phyloP scores from a whole-genome alignment of 1,140 invertebrate species.

The Acyrthosiphon pisum region DNA sequence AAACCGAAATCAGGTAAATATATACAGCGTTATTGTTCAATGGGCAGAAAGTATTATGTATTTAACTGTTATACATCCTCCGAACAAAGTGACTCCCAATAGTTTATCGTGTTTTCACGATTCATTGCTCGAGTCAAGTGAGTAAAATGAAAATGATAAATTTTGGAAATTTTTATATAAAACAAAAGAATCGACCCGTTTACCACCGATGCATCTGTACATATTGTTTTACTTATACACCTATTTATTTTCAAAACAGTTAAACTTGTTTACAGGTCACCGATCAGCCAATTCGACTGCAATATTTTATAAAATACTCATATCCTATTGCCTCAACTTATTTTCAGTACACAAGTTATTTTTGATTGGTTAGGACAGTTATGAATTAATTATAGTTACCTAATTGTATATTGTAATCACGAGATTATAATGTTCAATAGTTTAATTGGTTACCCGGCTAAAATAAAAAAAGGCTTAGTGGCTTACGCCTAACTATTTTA shows the following conservation, averaged over 20 bases:
- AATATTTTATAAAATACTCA: background rate
- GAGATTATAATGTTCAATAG: background rate
- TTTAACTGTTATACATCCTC: background rate
- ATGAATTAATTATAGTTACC: background rate
- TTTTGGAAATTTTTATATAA: background rate
- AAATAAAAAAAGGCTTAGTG: background rate
- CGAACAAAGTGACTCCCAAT: background rate
- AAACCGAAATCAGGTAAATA: slow-evolving; percentile 28
- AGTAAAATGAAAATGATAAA: background rate
- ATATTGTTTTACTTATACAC: background rate
- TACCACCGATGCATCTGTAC: background rate
- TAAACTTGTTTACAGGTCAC: background rate
- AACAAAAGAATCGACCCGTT: background rate
- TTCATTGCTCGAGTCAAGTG: slow-evolving; percentile 15
- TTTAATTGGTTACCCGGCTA: background rate
- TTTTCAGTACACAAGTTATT: background rate
- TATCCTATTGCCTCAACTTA: background rate
- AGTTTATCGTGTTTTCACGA: slow-evolving; percentile 10
- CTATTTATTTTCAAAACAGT: background rate
- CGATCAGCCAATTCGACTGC: background rate
- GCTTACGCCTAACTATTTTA: background rate
- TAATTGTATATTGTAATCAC: background rate
- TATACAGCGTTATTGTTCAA: background rate
- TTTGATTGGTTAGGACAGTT: background rate
- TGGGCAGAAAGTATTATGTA: slow-evolving; percentile 18